phyloP scores from a whole-genome alignment of 2,888 invertebrate species.

The Amphipoea lucens region DNA sequence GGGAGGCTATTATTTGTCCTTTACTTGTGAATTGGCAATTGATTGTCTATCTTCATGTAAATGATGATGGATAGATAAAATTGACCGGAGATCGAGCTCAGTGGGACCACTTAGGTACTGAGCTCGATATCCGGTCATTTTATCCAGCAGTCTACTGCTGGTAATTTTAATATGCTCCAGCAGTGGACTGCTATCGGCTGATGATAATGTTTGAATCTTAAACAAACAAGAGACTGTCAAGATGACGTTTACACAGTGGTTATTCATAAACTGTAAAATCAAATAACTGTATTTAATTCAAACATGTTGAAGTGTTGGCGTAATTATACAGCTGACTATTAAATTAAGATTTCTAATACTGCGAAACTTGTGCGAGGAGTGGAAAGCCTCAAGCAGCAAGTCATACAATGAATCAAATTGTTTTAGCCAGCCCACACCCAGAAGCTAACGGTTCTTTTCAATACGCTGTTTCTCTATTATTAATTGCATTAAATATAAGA shows the following conservation, averaged over 20 bases:
- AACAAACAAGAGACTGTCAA: neutral
- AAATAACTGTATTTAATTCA: conserved; percentile 22
- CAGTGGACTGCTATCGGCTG: neutral
- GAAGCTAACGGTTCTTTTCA: conserved; percentile 51
- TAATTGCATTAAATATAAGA: conserved; percentile 48
- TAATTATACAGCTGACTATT: conserved; percentile 42
- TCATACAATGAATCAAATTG: conserved; percentile 55
- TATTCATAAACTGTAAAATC: conserved; percentile 20
- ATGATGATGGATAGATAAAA: neutral
- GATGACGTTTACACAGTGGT: neutral
- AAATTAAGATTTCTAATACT: conserved; percentile 55
- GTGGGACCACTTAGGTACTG: neutral
- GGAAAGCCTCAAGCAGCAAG: conserved; percentile 39
- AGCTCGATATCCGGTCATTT: too few species aligned
- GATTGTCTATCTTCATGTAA: neutral
- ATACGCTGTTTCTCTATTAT: conserved; percentile 55
- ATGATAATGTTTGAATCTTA: neutral
- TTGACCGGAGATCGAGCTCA: neutral
- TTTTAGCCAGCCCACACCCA: conserved; percentile 55
- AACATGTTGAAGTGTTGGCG: conserved; percentile 43
- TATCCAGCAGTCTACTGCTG: neutral
- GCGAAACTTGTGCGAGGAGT: conserved; percentile 18
- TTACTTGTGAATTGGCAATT: conserved; percentile 1
- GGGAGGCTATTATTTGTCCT: conserved; percentile 9
- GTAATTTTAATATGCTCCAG: neutral